phyloP scores from a whole-genome alignment of 2,888 invertebrate genomes.

The Silvanus unidentatus region DNA sequence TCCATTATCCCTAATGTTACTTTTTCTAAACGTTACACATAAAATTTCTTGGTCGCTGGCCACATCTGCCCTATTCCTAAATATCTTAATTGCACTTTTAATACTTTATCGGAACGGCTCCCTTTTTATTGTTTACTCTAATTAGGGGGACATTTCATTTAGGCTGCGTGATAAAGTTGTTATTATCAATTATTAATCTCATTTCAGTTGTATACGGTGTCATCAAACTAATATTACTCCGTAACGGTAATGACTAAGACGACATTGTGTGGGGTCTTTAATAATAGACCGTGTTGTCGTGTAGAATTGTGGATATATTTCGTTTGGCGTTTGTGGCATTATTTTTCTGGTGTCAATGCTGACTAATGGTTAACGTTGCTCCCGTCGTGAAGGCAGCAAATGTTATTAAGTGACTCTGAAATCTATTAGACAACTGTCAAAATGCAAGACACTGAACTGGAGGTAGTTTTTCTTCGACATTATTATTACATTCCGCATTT shows the following conservation, averaged over 20 bases:
- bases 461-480: not conserved
- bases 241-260: not conserved
- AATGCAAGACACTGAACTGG: too few relatives aligned
- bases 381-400: slow-evolving; percentile 29
- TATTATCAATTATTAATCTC: not conserved
- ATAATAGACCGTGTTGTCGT: slow-evolving; percentile 30
- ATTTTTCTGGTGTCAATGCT: slow-evolving; percentile 41
- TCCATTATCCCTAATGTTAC: too few relatives aligned
- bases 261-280: slow-evolving; percentile 25
- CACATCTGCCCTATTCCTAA: too few relatives aligned
- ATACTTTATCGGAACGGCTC: too few relatives aligned
- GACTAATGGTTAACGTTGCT: slow-evolving; percentile 40
- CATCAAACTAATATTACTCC: not conserved
- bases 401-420: slow-evolving; percentile 40
- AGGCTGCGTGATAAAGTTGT: not conserved
- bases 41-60: too few relatives aligned
- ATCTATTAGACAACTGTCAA: slow-evolving; percentile 41
- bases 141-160: too few relatives aligned
- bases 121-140: too few relatives aligned
- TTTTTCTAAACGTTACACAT: too few relatives aligned
- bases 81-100: too few relatives aligned
- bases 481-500: not conserved
- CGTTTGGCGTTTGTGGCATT: slow-evolving; percentile 39
- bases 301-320: slow-evolving; percentile 39
- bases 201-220: not conserved